These are phyloP conservation scores for Hippotragus niger DNA, from an alignment of 2,113 vertebrate species.

Conservation along the genomic window DNA sequence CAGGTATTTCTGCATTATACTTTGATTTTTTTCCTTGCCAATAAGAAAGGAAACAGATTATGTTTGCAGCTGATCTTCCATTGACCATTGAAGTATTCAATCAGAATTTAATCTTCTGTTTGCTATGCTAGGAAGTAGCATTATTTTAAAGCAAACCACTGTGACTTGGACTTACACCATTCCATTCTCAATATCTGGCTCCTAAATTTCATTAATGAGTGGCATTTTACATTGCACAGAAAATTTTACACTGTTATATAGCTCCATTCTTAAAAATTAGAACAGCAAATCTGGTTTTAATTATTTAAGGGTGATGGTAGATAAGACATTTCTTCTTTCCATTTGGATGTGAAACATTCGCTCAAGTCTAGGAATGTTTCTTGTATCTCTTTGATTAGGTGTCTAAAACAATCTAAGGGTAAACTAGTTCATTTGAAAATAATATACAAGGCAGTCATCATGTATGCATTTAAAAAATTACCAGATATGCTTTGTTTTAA, in stretches of 20 bases:
- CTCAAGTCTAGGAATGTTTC: not conserved
- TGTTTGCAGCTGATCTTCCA: not conserved
- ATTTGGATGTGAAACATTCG: not conserved
- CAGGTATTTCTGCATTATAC: not conserved
- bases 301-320: slow-evolving; percentile 15
- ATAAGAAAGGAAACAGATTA: slow-evolving; percentile 5
- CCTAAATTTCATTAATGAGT: slow-evolving; percentile 10
- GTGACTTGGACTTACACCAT: not conserved
- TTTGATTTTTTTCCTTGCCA: not conserved
- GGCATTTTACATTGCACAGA: not conserved
- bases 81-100: not conserved
- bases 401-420: slow-evolving; percentile 21
- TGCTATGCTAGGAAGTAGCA: not conserved
- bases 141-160: not conserved
- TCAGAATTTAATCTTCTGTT: not conserved
- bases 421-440: slow-evolving; percentile 43
- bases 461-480: not conserved
- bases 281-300: slow-evolving; percentile 11
- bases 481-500: slow-evolving; percentile 53
- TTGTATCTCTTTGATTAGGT: not conserved
- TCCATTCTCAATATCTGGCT: not conserved
- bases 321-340: not conserved
- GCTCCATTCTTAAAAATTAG: not conserved
- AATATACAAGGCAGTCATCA: not conserved
- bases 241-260: not conserved